Evolutionary conservation across 2,888 invertebrate species (phyloP).

Genomic region (Chrysodeixis includens): DNA sequence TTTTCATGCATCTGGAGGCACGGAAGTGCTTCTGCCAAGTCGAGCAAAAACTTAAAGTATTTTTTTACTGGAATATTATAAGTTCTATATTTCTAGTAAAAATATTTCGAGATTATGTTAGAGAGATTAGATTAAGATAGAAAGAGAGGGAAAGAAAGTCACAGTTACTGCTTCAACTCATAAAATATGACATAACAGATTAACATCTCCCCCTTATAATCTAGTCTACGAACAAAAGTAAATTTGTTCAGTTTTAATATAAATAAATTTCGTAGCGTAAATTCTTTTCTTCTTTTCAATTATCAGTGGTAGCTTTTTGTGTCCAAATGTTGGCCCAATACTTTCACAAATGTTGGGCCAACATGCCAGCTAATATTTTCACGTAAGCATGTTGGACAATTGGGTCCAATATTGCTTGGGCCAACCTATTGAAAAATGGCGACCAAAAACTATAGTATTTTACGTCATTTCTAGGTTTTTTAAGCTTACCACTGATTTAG

Average conservation of each 20-base stretch:
- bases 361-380: neutral
- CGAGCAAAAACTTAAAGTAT: neutral
- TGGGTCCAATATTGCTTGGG: neutral
- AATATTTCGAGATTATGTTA: conserved; percentile 4
- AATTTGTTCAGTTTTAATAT: conserved; percentile 46
- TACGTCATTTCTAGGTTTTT: no score
- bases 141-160: neutral
- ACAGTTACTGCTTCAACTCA: neutral
- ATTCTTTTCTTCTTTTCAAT: conserved; percentile 6
- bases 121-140: neutral
- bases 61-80: no score
- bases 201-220: conserved; percentile 42
- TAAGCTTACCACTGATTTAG: neutral
- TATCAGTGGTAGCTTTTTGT: neutral
- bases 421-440: neutral
- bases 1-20: neutral
- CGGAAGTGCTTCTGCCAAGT: no score
- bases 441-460: no score
- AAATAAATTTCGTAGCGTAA: conserved; percentile 26
- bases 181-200: neutral
- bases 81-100: conserved; percentile 11
- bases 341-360: neutral
- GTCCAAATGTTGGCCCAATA: neutral
- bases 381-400: neutral
- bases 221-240: conserved; percentile 49